phyloP scores from a whole-genome alignment of 2,888 invertebrate species.

The Mythimna albipuncta region DNA sequence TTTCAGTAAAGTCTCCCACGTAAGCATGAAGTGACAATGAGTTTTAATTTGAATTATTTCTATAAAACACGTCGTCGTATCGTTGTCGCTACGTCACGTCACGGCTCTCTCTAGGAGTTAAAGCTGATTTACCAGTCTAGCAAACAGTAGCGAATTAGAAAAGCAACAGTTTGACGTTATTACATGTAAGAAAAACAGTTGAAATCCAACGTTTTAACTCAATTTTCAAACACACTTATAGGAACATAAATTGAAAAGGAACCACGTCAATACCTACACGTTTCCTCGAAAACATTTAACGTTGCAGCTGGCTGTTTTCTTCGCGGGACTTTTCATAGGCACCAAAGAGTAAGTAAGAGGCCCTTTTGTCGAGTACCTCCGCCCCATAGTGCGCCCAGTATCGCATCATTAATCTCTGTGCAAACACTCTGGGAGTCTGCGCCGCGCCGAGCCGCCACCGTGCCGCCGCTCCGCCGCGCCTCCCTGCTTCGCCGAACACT shows the following conservation, averaged over 20 bases:
- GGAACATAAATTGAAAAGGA: conserved; percentile 16
- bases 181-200: neutral
- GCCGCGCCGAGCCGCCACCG: conserved; percentile 56
- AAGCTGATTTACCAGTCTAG: neutral
- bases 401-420: conserved; percentile 87
- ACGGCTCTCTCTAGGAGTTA: no score
- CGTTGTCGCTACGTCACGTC: neutral
- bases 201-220: neutral
- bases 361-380: conserved; percentile 84
- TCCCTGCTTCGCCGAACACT: conserved; percentile 40
- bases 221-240: conserved; percentile 1
- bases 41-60: neutral
- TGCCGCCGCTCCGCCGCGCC: conserved; percentile 4
- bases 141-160: neutral
- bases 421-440: conserved; percentile 80
- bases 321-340: conserved; percentile 78
- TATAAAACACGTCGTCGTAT: neutral
- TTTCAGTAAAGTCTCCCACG: neutral
- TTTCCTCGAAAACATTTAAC: conserved; percentile 51
- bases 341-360: conserved; percentile 86
- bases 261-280: conserved; percentile 22
- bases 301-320: conserved; percentile 71
- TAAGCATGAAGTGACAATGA: neutral
- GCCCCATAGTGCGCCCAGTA: conserved; percentile 79
- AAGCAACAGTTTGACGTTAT: neutral